Percentiles rank a stretch among this genome's conserved stretches.
Evolutionary conservation across 2,888 invertebrate species (phyloP).

Genomic region (Marronus borbonicus): DNA sequence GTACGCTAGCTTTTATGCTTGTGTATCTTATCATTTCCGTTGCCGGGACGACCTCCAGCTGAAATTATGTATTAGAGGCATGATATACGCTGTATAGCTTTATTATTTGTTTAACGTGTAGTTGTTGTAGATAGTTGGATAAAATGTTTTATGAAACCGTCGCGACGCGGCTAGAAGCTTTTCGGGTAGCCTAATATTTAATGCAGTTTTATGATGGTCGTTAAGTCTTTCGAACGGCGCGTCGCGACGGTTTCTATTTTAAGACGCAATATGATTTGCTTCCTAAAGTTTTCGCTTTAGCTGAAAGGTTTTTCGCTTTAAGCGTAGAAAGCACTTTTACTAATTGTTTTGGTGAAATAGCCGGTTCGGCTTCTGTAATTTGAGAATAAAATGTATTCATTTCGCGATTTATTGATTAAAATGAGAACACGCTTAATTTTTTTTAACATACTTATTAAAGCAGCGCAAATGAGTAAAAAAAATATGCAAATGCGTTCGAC

Average conservation of each 20-base stretch:
- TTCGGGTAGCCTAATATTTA: neutral
- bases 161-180: neutral
- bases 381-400: too few species aligned
- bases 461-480: too few species aligned
- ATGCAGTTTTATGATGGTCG: constrained; percentile 1
- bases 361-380: too few species aligned
- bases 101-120: constrained; percentile 18
- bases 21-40: constrained; percentile 42
- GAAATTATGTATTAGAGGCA: constrained; percentile 6
- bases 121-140: neutral
- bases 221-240: neutral
- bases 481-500: too few species aligned
- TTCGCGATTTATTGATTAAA: too few species aligned
- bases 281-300: too few species aligned
- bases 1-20: constrained; percentile 15
- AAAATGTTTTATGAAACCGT: constrained; percentile 13
- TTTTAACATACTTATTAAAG: too few species aligned
- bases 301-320: too few species aligned
- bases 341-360: too few species aligned
- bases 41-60: constrained; percentile 20
- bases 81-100: constrained; percentile 7
- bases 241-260: neutral
- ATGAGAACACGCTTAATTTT: too few species aligned
- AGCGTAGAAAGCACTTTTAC: too few species aligned
- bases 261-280: too few species aligned